phyloP scores from a whole-genome alignment of 1,140 invertebrate genomes.

The Euschistus heros region DNA sequence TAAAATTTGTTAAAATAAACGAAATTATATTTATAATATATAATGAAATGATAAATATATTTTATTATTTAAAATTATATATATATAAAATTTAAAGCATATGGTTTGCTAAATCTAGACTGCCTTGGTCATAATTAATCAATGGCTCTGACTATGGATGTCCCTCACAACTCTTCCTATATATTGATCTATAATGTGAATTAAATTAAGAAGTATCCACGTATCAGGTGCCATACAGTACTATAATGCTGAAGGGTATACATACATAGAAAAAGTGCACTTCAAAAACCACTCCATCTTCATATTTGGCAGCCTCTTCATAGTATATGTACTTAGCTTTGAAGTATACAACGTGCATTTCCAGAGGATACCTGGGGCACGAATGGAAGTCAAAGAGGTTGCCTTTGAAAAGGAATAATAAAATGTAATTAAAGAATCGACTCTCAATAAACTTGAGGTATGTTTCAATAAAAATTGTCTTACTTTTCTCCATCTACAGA shows the following conservation, averaged over 20 bases:
- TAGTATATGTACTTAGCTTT: constrained; percentile 7
- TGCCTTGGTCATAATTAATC: too few relatives aligned
- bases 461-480: neutral
- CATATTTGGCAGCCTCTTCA: constrained; percentile 1
- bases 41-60: too few relatives aligned
- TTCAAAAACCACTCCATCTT: constrained; percentile 5
- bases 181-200: too few relatives aligned
- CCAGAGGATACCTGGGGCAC: constrained; percentile 7
- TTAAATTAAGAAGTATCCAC: too few relatives aligned
- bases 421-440: neutral
- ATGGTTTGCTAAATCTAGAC: too few relatives aligned
- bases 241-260: neutral
- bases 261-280: constrained; percentile 11
- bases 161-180: too few relatives aligned
- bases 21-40: too few relatives aligned
- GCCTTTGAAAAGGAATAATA: constrained; percentile 9
- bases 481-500: constrained; percentile 36
- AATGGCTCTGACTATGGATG: too few relatives aligned
- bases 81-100: too few relatives aligned
- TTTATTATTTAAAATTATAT: too few relatives aligned
- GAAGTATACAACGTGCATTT: constrained; percentile 14
- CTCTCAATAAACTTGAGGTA: neutral
- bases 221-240: too few relatives aligned
- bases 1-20: too few relatives aligned
- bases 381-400: constrained; percentile 4